A percentile compares a stretch with the other conserved stretches of the same genome.
Evolutionary conservation across 2,113 vertebrate genomes (phyloP).

Genomic region (Lepus americanus): DNA sequence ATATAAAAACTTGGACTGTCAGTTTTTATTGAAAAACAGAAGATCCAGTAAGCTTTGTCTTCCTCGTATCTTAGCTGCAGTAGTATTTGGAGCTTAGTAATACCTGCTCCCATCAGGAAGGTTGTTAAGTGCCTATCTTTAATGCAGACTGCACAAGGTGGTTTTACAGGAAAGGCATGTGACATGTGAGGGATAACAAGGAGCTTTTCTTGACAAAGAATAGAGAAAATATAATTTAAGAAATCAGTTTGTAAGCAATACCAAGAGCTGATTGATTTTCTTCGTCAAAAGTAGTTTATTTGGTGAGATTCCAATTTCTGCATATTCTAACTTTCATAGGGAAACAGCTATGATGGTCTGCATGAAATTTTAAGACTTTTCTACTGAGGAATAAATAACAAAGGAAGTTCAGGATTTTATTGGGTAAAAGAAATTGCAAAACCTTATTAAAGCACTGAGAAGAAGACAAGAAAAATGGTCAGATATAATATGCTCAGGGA

Average conservation of each 20-base stretch:
- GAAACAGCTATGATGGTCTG: background rate
- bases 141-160: background rate
- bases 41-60: background rate
- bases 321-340: slow-evolving; percentile 39
- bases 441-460: slow-evolving; percentile 43
- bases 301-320: slow-evolving; percentile 52
- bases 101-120: too few relatives aligned
- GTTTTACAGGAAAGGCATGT: background rate
- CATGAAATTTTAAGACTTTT: slow-evolving; percentile 53
- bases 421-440: slow-evolving; percentile 5
- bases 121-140: background rate
- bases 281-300: slow-evolving; percentile 44
- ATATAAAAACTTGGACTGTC: background rate
- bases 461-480: slow-evolving; percentile 44
- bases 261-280: background rate
- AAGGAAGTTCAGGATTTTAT: background rate
- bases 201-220: slow-evolving; percentile 22
- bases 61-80: background rate
- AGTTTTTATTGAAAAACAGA: slow-evolving; percentile 20
- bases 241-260: background rate
- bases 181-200: background rate
- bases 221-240: background rate
- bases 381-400: slow-evolving; percentile 49
- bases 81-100: too few relatives aligned
- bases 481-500: background rate